A percentile compares a stretch with the other conserved stretches of the same genome.
phyloP scores from a whole-genome alignment of 2,888 invertebrate species.

The Drosophila anceps region DNA sequence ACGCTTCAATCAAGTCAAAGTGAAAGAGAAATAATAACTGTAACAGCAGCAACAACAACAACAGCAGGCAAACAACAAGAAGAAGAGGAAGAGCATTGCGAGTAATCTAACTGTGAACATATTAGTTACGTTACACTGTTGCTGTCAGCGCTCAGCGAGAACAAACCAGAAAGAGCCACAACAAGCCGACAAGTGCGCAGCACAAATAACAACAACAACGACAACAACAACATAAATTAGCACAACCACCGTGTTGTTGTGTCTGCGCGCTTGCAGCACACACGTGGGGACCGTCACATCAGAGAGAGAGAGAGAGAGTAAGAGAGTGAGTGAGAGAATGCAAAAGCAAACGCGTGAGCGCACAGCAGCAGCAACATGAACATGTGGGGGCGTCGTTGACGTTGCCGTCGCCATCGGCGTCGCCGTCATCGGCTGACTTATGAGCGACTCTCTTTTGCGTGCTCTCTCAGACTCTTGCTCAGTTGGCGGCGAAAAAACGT shows the following conservation, averaged over 20 bases:
- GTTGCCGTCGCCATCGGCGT: slow-evolving; percentile 42
- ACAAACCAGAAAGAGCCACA: slow-evolving; percentile 48
- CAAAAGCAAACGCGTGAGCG: slow-evolving; percentile 46
- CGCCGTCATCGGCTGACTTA: slow-evolving; percentile 50
- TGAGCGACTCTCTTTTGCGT: slow-evolving; percentile 33
- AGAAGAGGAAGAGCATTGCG: slow-evolving; percentile 34
- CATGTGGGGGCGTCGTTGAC: slow-evolving; percentile 64
- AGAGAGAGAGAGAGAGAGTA: slow-evolving; percentile 7
- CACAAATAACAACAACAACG: slow-evolving; percentile 46
- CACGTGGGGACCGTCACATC: slow-evolving; percentile 69
- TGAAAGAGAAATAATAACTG: slow-evolving; percentile 49
- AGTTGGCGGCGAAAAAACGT: slow-evolving; percentile 66
- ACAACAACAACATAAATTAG: slow-evolving; percentile 48
- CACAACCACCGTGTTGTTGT: slow-evolving; percentile 54
- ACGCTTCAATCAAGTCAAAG: slow-evolving; percentile 63
- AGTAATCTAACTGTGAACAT: slow-evolving; percentile 63
- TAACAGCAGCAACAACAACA: slow-evolving; percentile 32
- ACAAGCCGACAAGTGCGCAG: slow-evolving; percentile 71
- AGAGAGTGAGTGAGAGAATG: slow-evolving; percentile 10
- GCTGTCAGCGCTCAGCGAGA: slow-evolving; percentile 44
- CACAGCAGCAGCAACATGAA: slow-evolving; percentile 14
- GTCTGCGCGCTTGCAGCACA: slow-evolving; percentile 48
- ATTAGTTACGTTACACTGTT: slow-evolving; percentile 61
- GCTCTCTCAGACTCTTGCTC: slow-evolving; percentile 16
- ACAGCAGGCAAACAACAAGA: slow-evolving; percentile 15